Conservation (phyloP, 2,113 vertebrate species). For the Aviceda subcristata region DNA sequence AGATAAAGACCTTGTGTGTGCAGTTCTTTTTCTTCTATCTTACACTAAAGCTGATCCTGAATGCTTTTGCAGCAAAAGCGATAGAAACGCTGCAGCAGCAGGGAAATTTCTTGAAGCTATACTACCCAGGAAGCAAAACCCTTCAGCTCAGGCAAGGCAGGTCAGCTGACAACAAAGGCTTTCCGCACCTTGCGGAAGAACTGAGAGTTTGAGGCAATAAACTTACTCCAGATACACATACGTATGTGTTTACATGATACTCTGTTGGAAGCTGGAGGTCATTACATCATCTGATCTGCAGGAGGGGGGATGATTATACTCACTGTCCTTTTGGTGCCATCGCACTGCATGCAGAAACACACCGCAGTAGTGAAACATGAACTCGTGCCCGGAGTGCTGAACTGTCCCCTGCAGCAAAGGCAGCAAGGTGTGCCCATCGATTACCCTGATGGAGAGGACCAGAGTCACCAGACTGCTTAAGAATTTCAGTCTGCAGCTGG, state of each 20-base stretch:
- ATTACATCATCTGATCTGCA: background rate
- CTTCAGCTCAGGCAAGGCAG: background rate
- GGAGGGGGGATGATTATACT: constrained; percentile 41
- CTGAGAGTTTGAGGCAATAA: background rate
- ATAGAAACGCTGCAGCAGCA: background rate
- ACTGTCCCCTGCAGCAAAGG: constrained; percentile 73
- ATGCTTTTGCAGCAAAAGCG: background rate
- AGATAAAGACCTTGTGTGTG: background rate
- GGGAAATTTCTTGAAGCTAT: background rate
- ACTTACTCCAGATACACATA: rapidly evolving
- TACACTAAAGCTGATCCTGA: background rate
- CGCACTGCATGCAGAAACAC: constrained; percentile 77
- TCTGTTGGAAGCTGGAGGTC: background rate
- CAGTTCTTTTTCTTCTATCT: background rate
- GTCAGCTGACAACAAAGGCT: background rate
- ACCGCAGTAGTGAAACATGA: constrained; percentile 90
- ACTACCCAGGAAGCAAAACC: background rate
- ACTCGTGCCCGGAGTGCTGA: constrained; percentile 76
- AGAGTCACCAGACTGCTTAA: background rate
- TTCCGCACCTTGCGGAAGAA: background rate
- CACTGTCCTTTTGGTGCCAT: constrained; percentile 83
- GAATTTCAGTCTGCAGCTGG: background rate
- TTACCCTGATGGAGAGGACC: constrained; percentile 34
- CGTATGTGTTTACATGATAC: background rate
- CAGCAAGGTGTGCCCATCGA: constrained; percentile 79